Evolutionary conservation across 1,140 invertebrate genomes (phyloP).

Genomic region (Hypothenemus hampei): DNA sequence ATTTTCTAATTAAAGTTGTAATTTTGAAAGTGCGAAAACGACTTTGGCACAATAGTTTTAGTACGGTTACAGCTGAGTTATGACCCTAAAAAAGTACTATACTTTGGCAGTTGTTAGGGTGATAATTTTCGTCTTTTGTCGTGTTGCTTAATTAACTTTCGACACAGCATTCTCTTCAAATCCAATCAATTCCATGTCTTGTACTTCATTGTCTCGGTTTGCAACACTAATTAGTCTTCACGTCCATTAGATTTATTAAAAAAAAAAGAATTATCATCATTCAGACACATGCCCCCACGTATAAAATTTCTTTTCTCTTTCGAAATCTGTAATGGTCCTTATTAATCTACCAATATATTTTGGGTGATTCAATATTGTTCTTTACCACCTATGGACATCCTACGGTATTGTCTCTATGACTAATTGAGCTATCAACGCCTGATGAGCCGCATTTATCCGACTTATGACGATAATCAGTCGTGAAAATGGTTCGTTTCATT

Average conservation of each 20-base stretch:
- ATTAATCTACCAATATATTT: constrained; percentile 39
- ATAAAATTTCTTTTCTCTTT: constrained; percentile 10
- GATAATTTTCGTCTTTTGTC: no score
- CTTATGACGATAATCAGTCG: constrained; percentile 38
- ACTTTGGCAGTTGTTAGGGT: no score
- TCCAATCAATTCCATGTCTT: no score
- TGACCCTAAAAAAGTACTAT: no score
- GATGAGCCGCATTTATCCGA: constrained; percentile 39
- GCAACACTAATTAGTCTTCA: not conserved
- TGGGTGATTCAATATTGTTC: constrained; percentile 34
- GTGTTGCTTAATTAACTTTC: no score
- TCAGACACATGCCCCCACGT: constrained; percentile 3
- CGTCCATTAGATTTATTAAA: not conserved
- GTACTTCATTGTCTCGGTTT: no score
- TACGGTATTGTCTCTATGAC: constrained; percentile 37
- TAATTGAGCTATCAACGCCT: constrained; percentile 43
- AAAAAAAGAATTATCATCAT: constrained; percentile 18
- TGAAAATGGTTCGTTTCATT: constrained; percentile 32
- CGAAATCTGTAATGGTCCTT: constrained; percentile 36
- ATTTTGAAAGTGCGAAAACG: no score
- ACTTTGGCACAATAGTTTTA: no score
- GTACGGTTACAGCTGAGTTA: no score
- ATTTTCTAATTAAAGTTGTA: no score
- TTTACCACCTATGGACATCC: constrained; percentile 32
- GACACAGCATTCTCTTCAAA: no score